phyloP scores from a whole-genome alignment of 23 tunicate species.

The Ascidia mentula region DNA sequence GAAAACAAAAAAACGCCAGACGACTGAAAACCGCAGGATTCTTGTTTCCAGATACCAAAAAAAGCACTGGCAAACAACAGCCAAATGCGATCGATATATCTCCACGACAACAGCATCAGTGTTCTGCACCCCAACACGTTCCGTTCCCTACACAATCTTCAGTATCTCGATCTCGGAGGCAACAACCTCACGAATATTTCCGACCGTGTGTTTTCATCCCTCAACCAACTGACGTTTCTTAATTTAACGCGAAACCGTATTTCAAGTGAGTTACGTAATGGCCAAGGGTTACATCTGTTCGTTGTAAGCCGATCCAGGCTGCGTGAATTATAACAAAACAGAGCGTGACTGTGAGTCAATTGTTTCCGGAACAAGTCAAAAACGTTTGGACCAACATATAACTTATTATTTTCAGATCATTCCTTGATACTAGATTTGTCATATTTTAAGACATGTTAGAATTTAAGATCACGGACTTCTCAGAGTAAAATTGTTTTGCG shows the following conservation, averaged over 20 bases:
- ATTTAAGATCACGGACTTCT: too few species aligned
- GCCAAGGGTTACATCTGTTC: too few species aligned
- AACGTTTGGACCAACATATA: too few species aligned
- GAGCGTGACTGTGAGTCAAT: too few species aligned
- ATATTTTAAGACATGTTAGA: too few species aligned
- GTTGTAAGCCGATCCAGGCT: too few species aligned
- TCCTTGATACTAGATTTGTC: too few species aligned
- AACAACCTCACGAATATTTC: conserved; percentile 23
- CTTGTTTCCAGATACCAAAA: neutral
- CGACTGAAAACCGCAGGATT: too few species aligned
- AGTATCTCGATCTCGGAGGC: conserved; percentile 27
- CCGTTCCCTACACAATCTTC: neutral
- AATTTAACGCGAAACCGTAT: conserved; percentile 34
- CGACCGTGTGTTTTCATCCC: conserved; percentile 20
- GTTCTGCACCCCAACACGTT: conserved; percentile 16
- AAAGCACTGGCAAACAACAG: neutral
- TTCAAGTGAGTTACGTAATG: conserved; percentile 25
- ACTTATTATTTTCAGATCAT: too few species aligned
- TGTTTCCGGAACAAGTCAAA: too few species aligned
- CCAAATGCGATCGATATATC: conserved; percentile 19
- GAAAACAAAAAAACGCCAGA: neutral
- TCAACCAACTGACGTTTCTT: conserved; percentile 25
- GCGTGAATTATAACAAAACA: too few species aligned
- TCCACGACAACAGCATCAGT: conserved; percentile 39
- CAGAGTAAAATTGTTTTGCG: too few species aligned